Conservation (phyloP, 2,113 vertebrate genomes). For the Ceyx margarethae region DNA sequence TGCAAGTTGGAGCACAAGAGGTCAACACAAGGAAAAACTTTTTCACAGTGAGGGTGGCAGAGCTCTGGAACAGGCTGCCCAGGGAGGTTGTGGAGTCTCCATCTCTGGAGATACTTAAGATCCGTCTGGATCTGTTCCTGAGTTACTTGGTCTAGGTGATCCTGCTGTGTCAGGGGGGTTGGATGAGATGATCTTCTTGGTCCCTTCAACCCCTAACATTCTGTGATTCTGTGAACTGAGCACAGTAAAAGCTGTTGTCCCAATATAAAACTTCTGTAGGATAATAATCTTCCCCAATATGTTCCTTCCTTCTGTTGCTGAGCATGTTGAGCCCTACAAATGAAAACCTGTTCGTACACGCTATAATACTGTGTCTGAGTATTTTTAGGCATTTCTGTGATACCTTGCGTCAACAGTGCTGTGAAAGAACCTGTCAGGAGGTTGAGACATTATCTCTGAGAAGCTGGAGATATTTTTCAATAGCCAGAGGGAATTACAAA, state of each 20-base stretch:
- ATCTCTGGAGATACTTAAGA: too few species aligned
- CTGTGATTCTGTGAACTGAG: not conserved
- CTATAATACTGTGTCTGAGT: not conserved
- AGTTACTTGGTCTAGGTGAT: too few species aligned
- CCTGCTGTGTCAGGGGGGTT: too few species aligned
- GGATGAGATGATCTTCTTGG: too few species aligned
- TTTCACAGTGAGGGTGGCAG: too few species aligned
- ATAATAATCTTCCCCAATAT: not conserved
- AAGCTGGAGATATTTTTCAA: not conserved
- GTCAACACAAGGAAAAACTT: too few species aligned
- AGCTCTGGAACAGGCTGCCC: too few species aligned
- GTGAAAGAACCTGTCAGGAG: not conserved
- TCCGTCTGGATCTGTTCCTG: too few species aligned
- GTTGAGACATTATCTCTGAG: not conserved
- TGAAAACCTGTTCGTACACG: not conserved
- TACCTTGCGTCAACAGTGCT: not conserved
- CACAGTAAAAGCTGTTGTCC: not conserved
- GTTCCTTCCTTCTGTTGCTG: not conserved
- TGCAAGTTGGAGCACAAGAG: too few species aligned
- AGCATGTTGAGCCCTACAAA: not conserved
- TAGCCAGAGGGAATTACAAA: not conserved
- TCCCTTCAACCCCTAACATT: too few species aligned
- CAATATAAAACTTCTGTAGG: not conserved
- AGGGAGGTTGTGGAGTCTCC: too few species aligned
- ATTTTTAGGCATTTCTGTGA: not conserved